Conservation (phyloP, 1,140 invertebrate species). For the Ectropis grisescens region DNA sequence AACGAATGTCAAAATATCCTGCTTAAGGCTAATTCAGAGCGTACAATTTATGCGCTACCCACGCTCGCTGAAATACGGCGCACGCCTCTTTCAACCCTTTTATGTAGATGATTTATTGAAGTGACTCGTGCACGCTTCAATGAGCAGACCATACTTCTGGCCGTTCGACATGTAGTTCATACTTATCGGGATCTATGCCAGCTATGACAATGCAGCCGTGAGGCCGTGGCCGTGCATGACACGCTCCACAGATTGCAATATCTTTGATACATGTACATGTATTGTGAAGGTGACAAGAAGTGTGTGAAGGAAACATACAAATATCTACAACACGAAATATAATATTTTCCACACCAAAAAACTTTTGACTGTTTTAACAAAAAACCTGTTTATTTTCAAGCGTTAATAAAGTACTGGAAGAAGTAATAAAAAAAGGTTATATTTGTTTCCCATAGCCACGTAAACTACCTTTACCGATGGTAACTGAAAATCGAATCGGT, state of each 20-base stretch:
- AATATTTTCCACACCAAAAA: too few species aligned
- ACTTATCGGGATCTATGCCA: slow-evolving; percentile 27
- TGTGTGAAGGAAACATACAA: too few species aligned
- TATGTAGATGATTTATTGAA: slow-evolving; percentile 56
- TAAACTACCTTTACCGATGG: too few species aligned
- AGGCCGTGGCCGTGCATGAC: slow-evolving; percentile 13
- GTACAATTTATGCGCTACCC: slow-evolving; percentile 49
- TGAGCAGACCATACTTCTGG: slow-evolving; percentile 30
- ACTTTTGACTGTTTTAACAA: too few species aligned
- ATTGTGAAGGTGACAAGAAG: too few species aligned
- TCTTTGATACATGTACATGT: too few species aligned
- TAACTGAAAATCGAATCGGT: too few species aligned
- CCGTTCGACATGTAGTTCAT: slow-evolving; percentile 27
- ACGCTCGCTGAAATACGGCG: slow-evolving; percentile 47
- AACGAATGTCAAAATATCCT: slow-evolving; percentile 38
- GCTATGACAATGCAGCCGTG: slow-evolving; percentile 28
- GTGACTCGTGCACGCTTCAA: slow-evolving; percentile 36
- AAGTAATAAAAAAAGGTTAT: too few species aligned
- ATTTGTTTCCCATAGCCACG: too few species aligned
- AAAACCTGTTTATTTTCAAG: too few species aligned
- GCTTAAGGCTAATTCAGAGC: slow-evolving; percentile 48
- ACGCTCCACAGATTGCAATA: slow-evolving; percentile 26
- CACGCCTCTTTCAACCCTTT: slow-evolving; percentile 51
- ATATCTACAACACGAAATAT: too few species aligned
- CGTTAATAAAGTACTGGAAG: too few species aligned